Base-by-base conservation (phyloP, 2,797 vertebrate genomes). In the Halcyon leucocephala region DNA sequence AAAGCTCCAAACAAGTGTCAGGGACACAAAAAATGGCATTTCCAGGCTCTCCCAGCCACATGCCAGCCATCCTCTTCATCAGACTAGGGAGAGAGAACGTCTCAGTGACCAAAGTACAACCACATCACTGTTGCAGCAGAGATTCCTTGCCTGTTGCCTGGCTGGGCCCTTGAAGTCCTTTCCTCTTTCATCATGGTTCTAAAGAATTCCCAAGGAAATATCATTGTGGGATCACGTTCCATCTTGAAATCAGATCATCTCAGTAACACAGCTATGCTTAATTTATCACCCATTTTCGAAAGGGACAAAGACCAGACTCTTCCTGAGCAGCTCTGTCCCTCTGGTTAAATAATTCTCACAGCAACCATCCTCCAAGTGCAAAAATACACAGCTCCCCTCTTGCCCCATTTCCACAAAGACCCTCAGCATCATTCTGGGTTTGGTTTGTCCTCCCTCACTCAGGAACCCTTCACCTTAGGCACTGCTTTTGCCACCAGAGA, bases 1-100 rank as follows among this genome's bases (percentile, higher is more conserved):
- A 35, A 76, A 41, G 15, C 19, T 57, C 55, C 17, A 2, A 33
- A 57, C 6, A 8, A n/a, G 46, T 0, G 1, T 8, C 74, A 89
- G 20, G 31, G 44, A 73, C 35, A 12, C 33, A 14, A 12, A 26
- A 16, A 42, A 48, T 0, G 1, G 65, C 0, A 0, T 28, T 82
- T 46, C 67, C 85, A 77, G 54, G 62, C 49, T 46, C 39, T 80
- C 37, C 48, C 33, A 39, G 61, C 9, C 24, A 6, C 2, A 0
- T 3, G 5, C 39, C 29, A 3, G 21, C 12, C 41, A 14, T 14
- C 15, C 33, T 65, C 41, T 58, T 58, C 17, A 5, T 22, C 20
- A 42, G 39, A 70, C 9, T 16, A 17, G 37, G 48, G 24, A 87
- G 18, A 37, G 25, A 61, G 79, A 90, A 39, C 29, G 29, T 11